Conservation (phyloP, 2,888 invertebrate genomes). For the Trissoscelio sp. region DNA sequence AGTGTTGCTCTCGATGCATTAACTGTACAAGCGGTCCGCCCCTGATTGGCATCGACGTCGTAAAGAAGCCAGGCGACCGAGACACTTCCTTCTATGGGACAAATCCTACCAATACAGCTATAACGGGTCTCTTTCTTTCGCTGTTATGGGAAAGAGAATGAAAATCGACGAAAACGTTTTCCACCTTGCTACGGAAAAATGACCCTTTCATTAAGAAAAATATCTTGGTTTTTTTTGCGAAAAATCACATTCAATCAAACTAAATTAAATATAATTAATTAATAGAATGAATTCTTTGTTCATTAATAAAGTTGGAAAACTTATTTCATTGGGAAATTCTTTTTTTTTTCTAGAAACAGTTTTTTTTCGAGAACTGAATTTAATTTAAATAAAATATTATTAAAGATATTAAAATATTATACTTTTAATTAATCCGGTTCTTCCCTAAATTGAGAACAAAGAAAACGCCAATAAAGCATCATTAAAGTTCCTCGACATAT, state of each 20-base stretch:
- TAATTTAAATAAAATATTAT: too few relatives aligned
- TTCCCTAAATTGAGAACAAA: too few relatives aligned
- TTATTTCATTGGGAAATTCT: too few relatives aligned
- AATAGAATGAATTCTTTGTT: too few relatives aligned
- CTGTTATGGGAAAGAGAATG: conserved; percentile 60
- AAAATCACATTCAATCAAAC: too few relatives aligned
- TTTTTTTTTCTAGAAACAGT: too few relatives aligned
- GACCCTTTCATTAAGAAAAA: conserved; percentile 31
- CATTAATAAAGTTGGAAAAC: too few relatives aligned
- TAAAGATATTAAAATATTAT: too few relatives aligned
- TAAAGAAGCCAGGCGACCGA: conserved; percentile 66
- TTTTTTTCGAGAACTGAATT: too few relatives aligned
- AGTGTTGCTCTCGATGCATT: conserved; percentile 57
- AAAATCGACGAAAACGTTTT: conserved; percentile 69
- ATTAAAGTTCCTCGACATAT: neutral
- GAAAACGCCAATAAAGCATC: conserved; percentile 10
- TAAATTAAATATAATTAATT: too few relatives aligned
- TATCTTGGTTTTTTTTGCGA: too few relatives aligned
- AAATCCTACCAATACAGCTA: conserved; percentile 74
- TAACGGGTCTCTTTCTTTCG: conserved; percentile 77
- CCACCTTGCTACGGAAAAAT: conserved; percentile 13
- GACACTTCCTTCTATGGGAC: conserved; percentile 76
- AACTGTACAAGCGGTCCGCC: conserved; percentile 62
- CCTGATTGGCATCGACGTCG: conserved; percentile 66
- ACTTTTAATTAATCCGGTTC: too few relatives aligned